A percentile compares a stretch with the other conserved stretches of the same genome.
phyloP scores from a whole-genome alignment of 2,113 vertebrate genomes.

The Fregata magnificens region DNA sequence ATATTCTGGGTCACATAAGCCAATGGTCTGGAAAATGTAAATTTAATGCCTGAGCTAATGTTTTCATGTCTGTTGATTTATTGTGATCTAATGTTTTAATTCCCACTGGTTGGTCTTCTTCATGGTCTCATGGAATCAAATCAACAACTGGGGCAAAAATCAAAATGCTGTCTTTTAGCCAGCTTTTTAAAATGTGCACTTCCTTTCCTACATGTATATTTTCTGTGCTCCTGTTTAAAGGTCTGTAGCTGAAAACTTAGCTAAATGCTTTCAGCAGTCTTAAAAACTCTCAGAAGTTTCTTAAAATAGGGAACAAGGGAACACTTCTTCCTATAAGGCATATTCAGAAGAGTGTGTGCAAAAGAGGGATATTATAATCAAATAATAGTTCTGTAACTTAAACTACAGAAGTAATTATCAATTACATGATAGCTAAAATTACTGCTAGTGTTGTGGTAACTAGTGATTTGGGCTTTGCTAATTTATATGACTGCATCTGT shows the following conservation, averaged over 20 bases:
- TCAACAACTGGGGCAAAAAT: not conserved
- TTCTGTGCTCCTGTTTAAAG: not conserved
- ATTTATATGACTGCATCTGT: not conserved
- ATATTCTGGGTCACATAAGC: conserved; percentile 41
- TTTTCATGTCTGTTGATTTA: conserved; percentile 47
- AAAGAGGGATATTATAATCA: not conserved
- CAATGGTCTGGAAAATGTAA: conserved; percentile 57
- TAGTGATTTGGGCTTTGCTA: not conserved
- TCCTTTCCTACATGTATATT: not conserved
- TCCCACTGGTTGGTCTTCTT: not conserved
- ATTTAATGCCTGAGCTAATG: conserved; percentile 57
- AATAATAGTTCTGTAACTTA: not conserved
- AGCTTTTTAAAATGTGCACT: not conserved
- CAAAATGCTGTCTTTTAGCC: not conserved
- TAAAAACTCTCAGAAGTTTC: not conserved
- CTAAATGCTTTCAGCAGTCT: not conserved
- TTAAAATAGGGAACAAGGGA: not conserved
- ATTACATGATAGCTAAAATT: not conserved
- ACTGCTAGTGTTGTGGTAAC: not conserved
- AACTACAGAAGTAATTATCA: not conserved
- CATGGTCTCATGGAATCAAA: conserved; percentile 22
- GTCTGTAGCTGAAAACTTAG: not conserved
- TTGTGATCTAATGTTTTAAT: conserved; percentile 33
- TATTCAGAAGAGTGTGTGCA: not conserved
- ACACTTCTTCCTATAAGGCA: not conserved